Evolutionary conservation across 1,140 invertebrate genomes (phyloP).

Genomic region (Hyles euphorbiae): DNA sequence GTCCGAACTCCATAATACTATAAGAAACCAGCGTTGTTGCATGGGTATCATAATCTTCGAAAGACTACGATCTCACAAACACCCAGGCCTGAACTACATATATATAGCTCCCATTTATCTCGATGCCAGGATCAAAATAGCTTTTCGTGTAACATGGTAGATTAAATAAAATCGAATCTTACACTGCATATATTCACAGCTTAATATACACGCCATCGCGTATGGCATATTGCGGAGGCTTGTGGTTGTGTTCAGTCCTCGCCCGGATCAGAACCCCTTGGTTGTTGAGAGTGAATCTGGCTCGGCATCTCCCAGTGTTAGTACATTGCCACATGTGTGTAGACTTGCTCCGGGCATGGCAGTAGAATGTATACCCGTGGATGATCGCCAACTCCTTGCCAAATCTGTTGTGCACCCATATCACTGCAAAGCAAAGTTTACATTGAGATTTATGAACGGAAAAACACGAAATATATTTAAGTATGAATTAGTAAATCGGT

Average conservation of each 20-base stretch:
- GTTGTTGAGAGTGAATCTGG: background rate
- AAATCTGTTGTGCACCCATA: constrained; percentile 5
- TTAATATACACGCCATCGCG: constrained; percentile 6
- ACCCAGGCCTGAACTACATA: too few relatives aligned
- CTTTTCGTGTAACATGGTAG: too few relatives aligned
- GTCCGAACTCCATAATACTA: too few relatives aligned
- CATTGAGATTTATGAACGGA: too few relatives aligned
- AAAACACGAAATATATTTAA: too few relatives aligned
- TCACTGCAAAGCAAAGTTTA: background rate
- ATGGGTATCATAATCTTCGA: too few relatives aligned
- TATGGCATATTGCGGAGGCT: background rate
- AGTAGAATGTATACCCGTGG: constrained; percentile 10
- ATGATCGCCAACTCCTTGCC: constrained; percentile 7
- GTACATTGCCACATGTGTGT: constrained; percentile 6
- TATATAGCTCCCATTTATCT: too few relatives aligned
- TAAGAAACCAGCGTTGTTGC: too few relatives aligned
- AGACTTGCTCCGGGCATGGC: background rate
- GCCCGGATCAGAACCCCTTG: background rate
- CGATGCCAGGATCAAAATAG: too few relatives aligned
- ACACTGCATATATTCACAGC: background rate
- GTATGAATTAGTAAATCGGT: too few relatives aligned
- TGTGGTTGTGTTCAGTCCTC: constrained; percentile 1
- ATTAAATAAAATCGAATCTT: too few relatives aligned
- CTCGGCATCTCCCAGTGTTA: constrained; percentile 4
- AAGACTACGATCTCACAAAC: too few relatives aligned